These are phyloP conservation scores for Mactromeris polynyma DNA, from an alignment of 2,888 invertebrate species.

Conservation along the genomic window DNA sequence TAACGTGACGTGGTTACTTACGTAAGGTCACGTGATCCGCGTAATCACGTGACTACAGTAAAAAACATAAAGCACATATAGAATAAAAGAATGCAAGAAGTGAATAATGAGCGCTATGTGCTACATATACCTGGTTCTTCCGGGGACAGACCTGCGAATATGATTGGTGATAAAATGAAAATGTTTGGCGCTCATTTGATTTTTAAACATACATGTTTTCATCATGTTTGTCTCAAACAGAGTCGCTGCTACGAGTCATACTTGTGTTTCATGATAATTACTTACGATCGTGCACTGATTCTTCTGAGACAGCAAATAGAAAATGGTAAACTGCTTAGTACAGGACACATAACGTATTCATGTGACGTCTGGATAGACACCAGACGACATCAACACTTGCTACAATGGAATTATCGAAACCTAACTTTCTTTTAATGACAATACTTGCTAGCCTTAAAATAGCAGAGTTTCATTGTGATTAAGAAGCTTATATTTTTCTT, in stretches of 20 bases:
- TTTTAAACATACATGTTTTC: not conserved
- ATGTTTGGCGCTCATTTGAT: not conserved
- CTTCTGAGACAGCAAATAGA: not conserved
- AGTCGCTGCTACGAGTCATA: not conserved
- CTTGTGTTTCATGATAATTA: not conserved
- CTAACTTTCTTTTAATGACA: too few species aligned
- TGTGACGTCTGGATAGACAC: too few species aligned
- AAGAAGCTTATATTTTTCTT: too few species aligned
- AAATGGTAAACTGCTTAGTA: not conserved
- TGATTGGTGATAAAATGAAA: not conserved
- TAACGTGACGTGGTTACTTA: not conserved
- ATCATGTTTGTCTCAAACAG: not conserved
- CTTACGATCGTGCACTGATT: not conserved
- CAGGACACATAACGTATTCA: not conserved
- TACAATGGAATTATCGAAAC: too few species aligned
- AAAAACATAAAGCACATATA: not conserved
- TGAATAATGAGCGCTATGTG: not conserved
- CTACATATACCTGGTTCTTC: not conserved
- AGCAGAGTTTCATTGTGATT: too few species aligned
- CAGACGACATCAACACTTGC: too few species aligned
- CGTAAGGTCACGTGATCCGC: not conserved
- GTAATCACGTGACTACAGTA: not conserved
- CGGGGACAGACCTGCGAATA: not conserved
- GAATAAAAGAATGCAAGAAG: not conserved
- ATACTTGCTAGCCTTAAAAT: too few species aligned